Base-by-base conservation (phyloP, 2,888 invertebrate genomes). In the Julus scanicus region DNA sequence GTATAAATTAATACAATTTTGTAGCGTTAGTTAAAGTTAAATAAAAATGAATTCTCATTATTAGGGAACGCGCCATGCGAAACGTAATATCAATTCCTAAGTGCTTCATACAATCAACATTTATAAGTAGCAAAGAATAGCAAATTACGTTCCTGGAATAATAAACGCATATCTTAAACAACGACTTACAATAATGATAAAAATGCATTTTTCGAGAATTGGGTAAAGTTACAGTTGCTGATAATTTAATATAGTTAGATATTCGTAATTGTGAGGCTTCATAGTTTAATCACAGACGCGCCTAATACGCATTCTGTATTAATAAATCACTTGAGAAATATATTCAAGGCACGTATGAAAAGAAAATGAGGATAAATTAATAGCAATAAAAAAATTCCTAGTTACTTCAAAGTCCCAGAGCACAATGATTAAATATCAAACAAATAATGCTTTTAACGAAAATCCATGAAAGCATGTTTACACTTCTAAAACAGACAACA, bases 341-440 rank as follows among this genome's bases (percentile, higher is more conserved):
- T 29, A 71, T 71, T 71, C 71, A 11, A 71, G 8, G 71, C 71
- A 71, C 71, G 71, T 71, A 71, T 71, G 29, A 29, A 29, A 44
- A 8, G 71, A 71, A 71, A 71, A 71, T 71, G 71, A 20, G 11
- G 71, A 71, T 20, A 29, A 71, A 71, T 63, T 63, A 63, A n/a
- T n/a, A n/a, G 29, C 11, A 29, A 71, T 29, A 71, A 71, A 71
- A 71, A 17, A 71, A n/a, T 71, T 20, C 29, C 29, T 29, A 29
- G 20, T 71, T 29, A 11, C 29, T 29, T 71, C 11, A 71, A 29
- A 71, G 29, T 29, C 71, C 71, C 11, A 20, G 9, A 29, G 71
- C 29, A 29, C 71, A n/a, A 71, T 71, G 4, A 71, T 71, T 71
- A 71, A 71, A 71, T 71, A 71, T 71, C 71, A 71, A 71, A 71